Evolutionary conservation across 2,888 invertebrate species (phyloP).

Genomic region (Pseudococcus longispinus): DNA sequence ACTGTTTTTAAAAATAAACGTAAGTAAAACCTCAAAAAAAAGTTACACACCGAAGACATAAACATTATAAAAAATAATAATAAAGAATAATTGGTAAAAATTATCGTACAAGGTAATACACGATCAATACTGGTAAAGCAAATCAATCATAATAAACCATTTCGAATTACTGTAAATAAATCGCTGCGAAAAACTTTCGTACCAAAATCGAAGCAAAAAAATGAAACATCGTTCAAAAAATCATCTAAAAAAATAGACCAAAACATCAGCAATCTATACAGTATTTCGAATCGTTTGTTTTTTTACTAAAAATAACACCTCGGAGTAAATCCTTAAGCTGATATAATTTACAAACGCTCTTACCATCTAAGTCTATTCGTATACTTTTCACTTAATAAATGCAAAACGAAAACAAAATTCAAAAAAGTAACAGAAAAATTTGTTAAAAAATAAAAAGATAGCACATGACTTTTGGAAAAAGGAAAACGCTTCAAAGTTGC

Average conservation of each 20-base stretch:
- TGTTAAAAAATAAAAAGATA: constrained; percentile 12
- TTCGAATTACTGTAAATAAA: constrained; percentile 8
- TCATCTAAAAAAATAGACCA: no score
- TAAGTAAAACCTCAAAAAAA: background rate
- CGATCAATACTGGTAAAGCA: constrained; percentile 15
- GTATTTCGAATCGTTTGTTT: background rate
- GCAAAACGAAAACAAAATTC: constrained; percentile 37
- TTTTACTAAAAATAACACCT: background rate
- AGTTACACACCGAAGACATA: background rate
- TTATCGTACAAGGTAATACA: constrained; percentile 6
- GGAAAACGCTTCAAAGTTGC: background rate
- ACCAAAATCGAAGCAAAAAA: background rate
- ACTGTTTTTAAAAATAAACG: background rate
- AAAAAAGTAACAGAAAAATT: constrained; percentile 31
- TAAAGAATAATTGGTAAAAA: constrained; percentile 26
- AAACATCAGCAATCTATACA: background rate
- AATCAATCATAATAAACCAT: background rate
- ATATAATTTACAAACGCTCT: background rate
- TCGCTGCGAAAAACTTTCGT: background rate
- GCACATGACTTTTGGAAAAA: constrained; percentile 22
- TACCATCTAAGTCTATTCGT: constrained; percentile 13
- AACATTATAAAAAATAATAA: constrained; percentile 1
- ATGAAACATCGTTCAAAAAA: background rate
- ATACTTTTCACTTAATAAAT: constrained; percentile 44
- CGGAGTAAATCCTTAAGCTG: constrained; percentile 12